phyloP scores from a whole-genome alignment of 1,140 invertebrate species.

The Ephestia elutella region DNA sequence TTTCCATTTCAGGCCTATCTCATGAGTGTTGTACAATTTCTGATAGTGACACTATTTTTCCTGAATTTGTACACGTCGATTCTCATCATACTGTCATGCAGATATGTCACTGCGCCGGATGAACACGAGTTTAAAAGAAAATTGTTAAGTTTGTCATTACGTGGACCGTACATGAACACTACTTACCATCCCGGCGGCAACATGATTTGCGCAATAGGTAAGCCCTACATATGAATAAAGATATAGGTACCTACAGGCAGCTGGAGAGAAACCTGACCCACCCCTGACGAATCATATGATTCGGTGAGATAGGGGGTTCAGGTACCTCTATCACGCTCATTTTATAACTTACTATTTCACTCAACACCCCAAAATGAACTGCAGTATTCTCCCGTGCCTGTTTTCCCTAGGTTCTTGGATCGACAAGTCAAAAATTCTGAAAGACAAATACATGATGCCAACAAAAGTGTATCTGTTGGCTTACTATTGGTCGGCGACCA shows the following conservation, averaged over 20 bases:
- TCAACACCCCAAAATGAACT: too few species aligned
- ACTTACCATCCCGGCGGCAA: conserved; percentile 42
- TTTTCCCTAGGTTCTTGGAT: conserved; percentile 50
- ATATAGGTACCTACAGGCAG: too few species aligned
- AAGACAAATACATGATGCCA: conserved; percentile 42
- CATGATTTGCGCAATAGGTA: conserved; percentile 54
- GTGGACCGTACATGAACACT: conserved; percentile 36
- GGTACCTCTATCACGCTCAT: background rate
- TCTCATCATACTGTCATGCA: conserved; percentile 56
- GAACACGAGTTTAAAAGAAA: conserved; percentile 34
- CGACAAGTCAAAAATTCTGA: conserved; percentile 40
- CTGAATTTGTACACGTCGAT: conserved; percentile 60
- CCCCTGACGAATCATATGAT: too few species aligned
- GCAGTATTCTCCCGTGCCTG: too few species aligned
- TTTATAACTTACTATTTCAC: too few species aligned
- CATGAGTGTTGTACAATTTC: conserved; percentile 64
- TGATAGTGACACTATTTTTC: conserved; percentile 60
- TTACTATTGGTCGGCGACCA: conserved; percentile 66
- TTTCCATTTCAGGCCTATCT: conserved; percentile 54
- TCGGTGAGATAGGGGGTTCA: too few species aligned
- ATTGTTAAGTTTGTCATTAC: conserved; percentile 25
- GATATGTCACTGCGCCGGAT: conserved; percentile 45
- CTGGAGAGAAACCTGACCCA: too few species aligned
- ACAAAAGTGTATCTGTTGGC: conserved; percentile 54
- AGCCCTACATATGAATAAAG: background rate